Base-by-base conservation (phyloP, 2,888 invertebrate genomes). In the Meghimatium bilineatum region DNA sequence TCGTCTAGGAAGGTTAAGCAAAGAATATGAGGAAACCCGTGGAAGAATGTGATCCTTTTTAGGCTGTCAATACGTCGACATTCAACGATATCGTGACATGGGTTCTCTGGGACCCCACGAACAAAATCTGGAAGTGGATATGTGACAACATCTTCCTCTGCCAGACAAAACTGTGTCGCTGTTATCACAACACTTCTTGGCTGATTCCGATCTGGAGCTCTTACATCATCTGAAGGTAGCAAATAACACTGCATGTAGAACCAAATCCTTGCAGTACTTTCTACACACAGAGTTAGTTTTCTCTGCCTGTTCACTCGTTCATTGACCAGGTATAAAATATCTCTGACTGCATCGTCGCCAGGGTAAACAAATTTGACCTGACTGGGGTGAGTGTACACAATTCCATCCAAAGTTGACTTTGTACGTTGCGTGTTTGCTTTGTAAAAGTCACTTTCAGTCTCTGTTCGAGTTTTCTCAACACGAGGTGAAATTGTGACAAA, bases 101-200 rank as follows among this genome's bases (percentile, higher is more conserved):
- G 91, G 23, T 90, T 89, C 60, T 90, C 90, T 12, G 93, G 93
- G 12, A 91, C 86, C 20, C 91, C 91, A n/a, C 91, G 86, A 14
- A 90, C 91, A 88, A 93, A 93, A 69, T 92, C 92, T 10, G 93
- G 93, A n/a, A 93, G 85, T 0, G 93, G 93, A 82, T 93, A 93
- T 84, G 91, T 92, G 56, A 92, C 92, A 49, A 91, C 83, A 87
- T 93, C 92, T 80, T 93, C 93, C 67, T 87, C 87, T 5, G 90
- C 88, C 49, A 93, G 86, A 83, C 90, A 91, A n/a, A 93, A 74
- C 81, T 91, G 89, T 34, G 88, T 87, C 80, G 91, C 89, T 66
- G 92, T 92, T 52, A 93, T 83, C 32, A 93, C 89, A 76, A 93
- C 87, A 63, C 90, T 91, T 12, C 91, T 86, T 20, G 91, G 86